phyloP scores from a whole-genome alignment of 2,888 invertebrate species.

The Chymomyza procnemis region DNA sequence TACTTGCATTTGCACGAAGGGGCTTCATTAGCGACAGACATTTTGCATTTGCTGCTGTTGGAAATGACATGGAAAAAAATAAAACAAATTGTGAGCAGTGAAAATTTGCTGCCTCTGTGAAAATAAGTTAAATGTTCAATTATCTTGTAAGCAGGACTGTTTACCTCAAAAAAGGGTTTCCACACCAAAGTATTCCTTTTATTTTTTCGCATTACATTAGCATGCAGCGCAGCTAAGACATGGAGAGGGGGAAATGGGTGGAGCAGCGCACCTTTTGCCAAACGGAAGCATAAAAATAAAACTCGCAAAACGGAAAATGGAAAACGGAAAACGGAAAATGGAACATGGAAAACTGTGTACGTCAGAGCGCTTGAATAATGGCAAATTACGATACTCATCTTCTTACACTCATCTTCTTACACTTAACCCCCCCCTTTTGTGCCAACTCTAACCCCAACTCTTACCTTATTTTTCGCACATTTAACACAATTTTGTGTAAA shows the following conservation, averaged over 20 bases:
- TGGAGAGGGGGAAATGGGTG: too few species aligned
- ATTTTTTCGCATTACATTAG: neutral
- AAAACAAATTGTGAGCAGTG: neutral
- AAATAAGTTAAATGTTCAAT: neutral
- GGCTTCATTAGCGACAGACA: conserved; percentile 51
- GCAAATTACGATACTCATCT: conserved; percentile 45
- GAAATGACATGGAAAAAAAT: conserved; percentile 57
- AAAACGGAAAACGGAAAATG: neutral
- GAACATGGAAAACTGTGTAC: neutral
- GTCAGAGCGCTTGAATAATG: conserved; percentile 43
- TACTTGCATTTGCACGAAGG: neutral
- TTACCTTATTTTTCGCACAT: conserved; percentile 59
- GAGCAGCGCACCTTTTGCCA: neutral
- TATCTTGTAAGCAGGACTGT: neutral
- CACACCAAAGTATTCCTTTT: neutral
- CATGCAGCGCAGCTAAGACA: neutral
- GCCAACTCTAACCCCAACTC: too few species aligned
- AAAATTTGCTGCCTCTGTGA: neutral
- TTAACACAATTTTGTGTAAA: conserved; percentile 68
- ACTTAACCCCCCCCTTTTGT: too few species aligned
- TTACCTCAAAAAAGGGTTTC: neutral
- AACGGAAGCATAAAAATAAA: neutral
- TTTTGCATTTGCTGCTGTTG: conserved; percentile 29
- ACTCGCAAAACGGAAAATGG: neutral
- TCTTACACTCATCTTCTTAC: neutral